Conservation (phyloP, 2,113 vertebrate species). For the Paramisgurnus dabryanus region DNA sequence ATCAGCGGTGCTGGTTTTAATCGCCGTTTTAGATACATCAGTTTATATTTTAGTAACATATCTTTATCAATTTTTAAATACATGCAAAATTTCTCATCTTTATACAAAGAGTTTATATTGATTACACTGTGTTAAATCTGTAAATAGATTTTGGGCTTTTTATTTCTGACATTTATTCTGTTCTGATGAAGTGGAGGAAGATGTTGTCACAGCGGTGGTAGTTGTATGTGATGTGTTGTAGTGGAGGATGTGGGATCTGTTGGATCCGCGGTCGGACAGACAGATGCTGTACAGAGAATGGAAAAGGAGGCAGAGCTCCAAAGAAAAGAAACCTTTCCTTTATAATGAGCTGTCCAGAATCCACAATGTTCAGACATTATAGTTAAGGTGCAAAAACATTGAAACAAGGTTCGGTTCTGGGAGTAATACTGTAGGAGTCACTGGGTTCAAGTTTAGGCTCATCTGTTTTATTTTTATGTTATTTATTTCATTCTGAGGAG, state of each 20-base stretch:
- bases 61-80: slow-evolving; percentile 44
- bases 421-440: slow-evolving; percentile 18
- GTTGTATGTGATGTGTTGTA: background rate
- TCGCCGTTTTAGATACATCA: slow-evolving; percentile 49
- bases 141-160: slow-evolving; percentile 65
- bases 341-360: slow-evolving; percentile 50
- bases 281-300: slow-evolving; percentile 36
- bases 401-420: slow-evolving; percentile 31
- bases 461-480: background rate
- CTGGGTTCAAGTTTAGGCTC: slow-evolving; percentile 22
- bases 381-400: slow-evolving; percentile 52
- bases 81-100: slow-evolving; percentile 61
- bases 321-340: slow-evolving; percentile 48
- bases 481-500: slow-evolving; percentile 16
- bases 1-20: slow-evolving; percentile 72
- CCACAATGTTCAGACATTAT: slow-evolving; percentile 56
- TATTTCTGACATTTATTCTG: slow-evolving; percentile 51
- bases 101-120: slow-evolving; percentile 74
- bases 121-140: slow-evolving; percentile 78
- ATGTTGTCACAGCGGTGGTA: background rate
- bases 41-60: slow-evolving; percentile 59
- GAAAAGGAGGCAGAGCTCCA: slow-evolving; percentile 52
- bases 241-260: slow-evolving; percentile 27
- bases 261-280: slow-evolving; percentile 30
- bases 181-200: slow-evolving; percentile 17